Conservation (phyloP, 2,113 vertebrate genomes). For the Corvus cornix region DNA sequence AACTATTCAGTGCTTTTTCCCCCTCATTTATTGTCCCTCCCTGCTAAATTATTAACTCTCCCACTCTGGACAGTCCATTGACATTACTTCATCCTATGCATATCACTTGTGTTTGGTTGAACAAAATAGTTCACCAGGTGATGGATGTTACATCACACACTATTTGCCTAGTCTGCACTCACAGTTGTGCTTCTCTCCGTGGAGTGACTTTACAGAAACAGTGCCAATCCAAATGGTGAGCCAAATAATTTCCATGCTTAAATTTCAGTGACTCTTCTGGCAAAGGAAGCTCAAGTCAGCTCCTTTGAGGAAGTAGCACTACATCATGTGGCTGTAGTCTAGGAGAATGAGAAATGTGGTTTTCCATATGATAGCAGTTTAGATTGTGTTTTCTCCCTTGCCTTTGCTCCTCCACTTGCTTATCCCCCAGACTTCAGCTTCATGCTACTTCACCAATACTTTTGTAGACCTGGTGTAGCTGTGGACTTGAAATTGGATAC, state of each 20-base stretch:
- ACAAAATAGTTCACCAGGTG: not conserved
- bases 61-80: not conserved
- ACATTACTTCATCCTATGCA: not conserved
- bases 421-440: not conserved
- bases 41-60: not conserved
- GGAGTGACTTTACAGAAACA: not conserved
- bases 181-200: not conserved
- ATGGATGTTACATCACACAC: not conserved
- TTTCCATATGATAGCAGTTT: not conserved
- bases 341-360: not conserved
- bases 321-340: not conserved
- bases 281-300: not conserved
- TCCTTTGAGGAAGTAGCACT: not conserved
- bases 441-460: fast-evolving
- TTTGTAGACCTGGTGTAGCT: not conserved
- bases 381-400: not conserved
- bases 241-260: not conserved
- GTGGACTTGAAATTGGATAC: not conserved
- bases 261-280: not conserved
- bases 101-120: not conserved
- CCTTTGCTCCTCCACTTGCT: not conserved
- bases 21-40: not conserved
- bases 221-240: not conserved
- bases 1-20: not conserved
- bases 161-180: not conserved